Evolutionary conservation across 92 coral and sea anemone genomes (phyloP), one percentile per base, ranked within the genome.

Genomic region (Ricordea florida): DNA sequence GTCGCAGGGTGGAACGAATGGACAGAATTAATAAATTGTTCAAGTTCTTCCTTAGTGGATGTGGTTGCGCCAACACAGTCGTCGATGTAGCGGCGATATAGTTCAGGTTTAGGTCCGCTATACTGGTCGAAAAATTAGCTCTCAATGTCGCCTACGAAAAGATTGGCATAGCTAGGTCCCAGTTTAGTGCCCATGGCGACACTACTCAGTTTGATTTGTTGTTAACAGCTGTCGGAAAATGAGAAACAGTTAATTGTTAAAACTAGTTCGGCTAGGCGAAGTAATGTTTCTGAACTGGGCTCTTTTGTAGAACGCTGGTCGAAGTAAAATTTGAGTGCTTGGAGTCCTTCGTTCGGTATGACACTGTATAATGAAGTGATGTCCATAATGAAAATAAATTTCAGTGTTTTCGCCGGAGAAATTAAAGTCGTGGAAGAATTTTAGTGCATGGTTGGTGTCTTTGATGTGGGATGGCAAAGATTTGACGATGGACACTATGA

Each of bases 21-120:
- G 49, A 62, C 70, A 14, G 25, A 62, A 25, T 32, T 17, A 38
- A 62, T 62, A 26, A 62, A 62, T 38, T 62, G 70, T 8, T 22
- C 40, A 17, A 62, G 47, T 8, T 74, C 60, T 13, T 14, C 41
- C 45, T 15, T 26, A 17, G 74, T 42, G 25, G 72, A 74, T 0
- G 81, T 59, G 0, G 81, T 60, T 26, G 73, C 81, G 55, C 81
- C 81, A 17, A 67, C 29, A 31, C 87, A 81, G 29, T 81, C 87
- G 16, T 81, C 87, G 27, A 73, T 74, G 46, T 61, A 81, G 6
- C 87, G 57, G 0, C 74, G 57, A 52, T 41, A 81, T 18, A 81
- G 49, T 25, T 60, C 56, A 3, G 82, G 74, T 62, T 49, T 81
- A 37, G 82, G 75, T 30, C 82, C 87, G 23, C 32, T 24, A 34